These are phyloP conservation scores for Campoletis sonorensis DNA, from an alignment of 1,140 invertebrate genomes.

Conservation along the genomic window DNA sequence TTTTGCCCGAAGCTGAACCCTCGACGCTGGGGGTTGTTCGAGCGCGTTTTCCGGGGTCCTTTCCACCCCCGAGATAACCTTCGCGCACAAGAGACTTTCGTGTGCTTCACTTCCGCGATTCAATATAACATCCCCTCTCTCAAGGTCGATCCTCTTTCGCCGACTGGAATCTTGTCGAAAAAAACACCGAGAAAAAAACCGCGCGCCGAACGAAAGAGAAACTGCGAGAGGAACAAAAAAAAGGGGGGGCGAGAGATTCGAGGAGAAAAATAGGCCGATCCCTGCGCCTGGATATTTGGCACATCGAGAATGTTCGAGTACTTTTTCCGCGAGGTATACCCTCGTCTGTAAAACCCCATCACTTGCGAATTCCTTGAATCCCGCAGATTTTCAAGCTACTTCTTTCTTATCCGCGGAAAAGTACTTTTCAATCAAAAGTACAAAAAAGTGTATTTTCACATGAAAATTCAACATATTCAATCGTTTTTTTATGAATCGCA, in stretches of 20 bases:
- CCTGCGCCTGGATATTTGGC: slow-evolving; percentile 13
- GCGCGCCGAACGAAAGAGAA: neutral
- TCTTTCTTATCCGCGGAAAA: neutral
- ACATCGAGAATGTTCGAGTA: neutral
- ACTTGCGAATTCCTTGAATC: neutral
- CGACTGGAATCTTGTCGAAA: slow-evolving; percentile 26
- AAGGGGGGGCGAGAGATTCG: neutral
- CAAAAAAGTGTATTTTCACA: too few relatives aligned
- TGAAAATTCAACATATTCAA: too few relatives aligned
- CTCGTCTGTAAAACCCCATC: neutral
- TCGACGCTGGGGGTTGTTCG: neutral
- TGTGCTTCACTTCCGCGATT: slow-evolving; percentile 56
- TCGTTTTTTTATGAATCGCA: too few relatives aligned
- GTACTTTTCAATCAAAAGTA: too few relatives aligned
- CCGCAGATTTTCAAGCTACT: neutral
- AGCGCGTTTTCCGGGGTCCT: slow-evolving; percentile 31
- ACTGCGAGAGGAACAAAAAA: neutral
- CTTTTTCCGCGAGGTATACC: neutral
- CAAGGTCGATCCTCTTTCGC: slow-evolving; percentile 59
- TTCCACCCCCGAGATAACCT: slow-evolving; percentile 32
- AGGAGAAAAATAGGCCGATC: neutral
- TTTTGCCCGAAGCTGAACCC: slow-evolving; percentile 30
- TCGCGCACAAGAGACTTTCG: slow-evolving; percentile 30
- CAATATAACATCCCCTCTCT: slow-evolving; percentile 53
- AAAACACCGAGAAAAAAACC: slow-evolving; percentile 16